Conservation (phyloP, 2,113 vertebrate species). For the Rhinopomastus cyanomelas region DNA sequence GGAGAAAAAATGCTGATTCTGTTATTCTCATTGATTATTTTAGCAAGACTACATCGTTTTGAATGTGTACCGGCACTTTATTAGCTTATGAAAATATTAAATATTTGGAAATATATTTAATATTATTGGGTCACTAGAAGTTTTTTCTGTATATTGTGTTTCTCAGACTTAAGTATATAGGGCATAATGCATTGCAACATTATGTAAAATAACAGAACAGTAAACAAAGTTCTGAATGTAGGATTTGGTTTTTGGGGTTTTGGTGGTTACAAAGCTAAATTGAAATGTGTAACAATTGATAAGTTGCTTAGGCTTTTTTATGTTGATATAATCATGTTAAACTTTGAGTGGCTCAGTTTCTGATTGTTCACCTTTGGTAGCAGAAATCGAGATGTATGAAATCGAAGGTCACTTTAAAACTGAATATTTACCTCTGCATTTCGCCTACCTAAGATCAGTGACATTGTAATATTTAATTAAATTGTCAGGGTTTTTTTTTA, state of each 20-base stretch:
- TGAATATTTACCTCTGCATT: neutral
- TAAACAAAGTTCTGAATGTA: neutral
- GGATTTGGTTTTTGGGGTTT: neutral
- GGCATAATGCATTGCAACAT: neutral
- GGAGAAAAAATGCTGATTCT: neutral
- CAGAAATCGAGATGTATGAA: neutral
- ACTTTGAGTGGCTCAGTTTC: neutral
- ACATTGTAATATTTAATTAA: neutral
- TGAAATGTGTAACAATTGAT: neutral
- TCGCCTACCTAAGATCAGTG: neutral
- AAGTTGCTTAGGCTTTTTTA: neutral
- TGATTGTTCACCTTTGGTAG: neutral
- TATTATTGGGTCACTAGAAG: neutral
- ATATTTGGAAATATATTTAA: neutral
- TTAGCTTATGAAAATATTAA: neutral
- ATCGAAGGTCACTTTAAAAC: neutral
- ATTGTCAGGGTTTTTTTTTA: neutral
- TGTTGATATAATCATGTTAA: neutral
- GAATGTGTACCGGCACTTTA: neutral
- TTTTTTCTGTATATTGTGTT: neutral
- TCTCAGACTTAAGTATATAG: neutral
- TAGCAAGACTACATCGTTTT: neutral
- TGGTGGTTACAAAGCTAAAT: neutral
- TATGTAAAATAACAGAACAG: neutral
- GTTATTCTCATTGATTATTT: neutral